phyloP scores from a whole-genome alignment of 2,797 vertebrate genomes.

The Acanthurus tractus region DNA sequence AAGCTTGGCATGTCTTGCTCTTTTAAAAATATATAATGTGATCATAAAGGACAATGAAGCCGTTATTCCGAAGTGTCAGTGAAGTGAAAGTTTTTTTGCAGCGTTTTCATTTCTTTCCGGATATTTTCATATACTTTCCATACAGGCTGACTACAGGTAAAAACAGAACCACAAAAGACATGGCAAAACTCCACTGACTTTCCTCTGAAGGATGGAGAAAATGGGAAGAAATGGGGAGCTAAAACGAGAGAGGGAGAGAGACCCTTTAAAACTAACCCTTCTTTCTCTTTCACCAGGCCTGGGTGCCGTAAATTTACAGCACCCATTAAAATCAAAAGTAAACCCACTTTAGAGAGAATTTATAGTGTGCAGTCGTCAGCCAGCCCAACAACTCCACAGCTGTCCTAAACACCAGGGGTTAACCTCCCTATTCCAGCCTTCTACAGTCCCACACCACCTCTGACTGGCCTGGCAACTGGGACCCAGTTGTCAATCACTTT shows the following conservation, averaged over 20 bases:
- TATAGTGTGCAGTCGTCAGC: slow-evolving; percentile 79
- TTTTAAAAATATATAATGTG: slow-evolving; percentile 53
- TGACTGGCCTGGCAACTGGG: slow-evolving; percentile 59
- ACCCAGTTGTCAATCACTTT: slow-evolving; percentile 71
- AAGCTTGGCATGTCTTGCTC: slow-evolving; percentile 40
- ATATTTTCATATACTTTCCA: slow-evolving; percentile 70
- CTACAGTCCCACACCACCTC: slow-evolving; percentile 61
- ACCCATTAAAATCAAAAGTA: slow-evolving; percentile 86
- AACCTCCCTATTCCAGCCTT: slow-evolving; percentile 63
- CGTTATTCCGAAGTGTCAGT: slow-evolving; percentile 44
- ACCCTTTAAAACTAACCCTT: slow-evolving; percentile 71
- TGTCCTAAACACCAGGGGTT: slow-evolving; percentile 78
- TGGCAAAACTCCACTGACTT: slow-evolving; percentile 52
- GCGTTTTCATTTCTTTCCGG: slow-evolving; percentile 57
- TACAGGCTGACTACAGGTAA: slow-evolving; percentile 68
- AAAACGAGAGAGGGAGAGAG: slow-evolving; percentile 40
- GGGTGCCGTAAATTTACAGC: slow-evolving; percentile 80
- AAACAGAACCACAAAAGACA: slow-evolving; percentile 58
- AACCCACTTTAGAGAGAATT: slow-evolving; percentile 86
- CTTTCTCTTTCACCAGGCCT: slow-evolving; percentile 66
- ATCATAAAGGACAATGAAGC: slow-evolving; percentile 49
- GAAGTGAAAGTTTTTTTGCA: slow-evolving; percentile 36
- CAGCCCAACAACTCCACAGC: slow-evolving; percentile 75
- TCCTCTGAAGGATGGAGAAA: slow-evolving; percentile 45
- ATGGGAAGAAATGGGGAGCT: slow-evolving; percentile 36